phyloP scores from a whole-genome alignment of 2,113 vertebrate species.

The Rhegmatorhina hoffmannsi region DNA sequence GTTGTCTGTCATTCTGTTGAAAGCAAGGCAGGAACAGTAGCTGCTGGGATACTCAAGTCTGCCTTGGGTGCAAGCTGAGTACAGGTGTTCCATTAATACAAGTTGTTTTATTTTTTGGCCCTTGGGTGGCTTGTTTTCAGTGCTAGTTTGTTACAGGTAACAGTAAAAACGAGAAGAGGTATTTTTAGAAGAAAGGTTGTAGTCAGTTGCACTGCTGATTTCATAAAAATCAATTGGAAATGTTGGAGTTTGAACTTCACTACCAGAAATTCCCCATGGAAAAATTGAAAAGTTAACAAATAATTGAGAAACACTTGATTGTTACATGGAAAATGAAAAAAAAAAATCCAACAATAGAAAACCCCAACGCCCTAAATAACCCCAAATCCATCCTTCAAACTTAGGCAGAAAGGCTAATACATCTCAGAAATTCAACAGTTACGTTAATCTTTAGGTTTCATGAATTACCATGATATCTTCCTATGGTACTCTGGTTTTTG shows the following conservation, averaged over 20 bases:
- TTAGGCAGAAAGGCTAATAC: not conserved
- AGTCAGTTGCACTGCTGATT: not conserved
- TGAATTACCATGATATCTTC: not conserved
- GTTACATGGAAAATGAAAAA: not conserved
- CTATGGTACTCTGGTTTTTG: fast-evolving
- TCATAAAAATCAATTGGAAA: not conserved
- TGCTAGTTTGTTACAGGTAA: not conserved
- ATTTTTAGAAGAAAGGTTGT: not conserved
- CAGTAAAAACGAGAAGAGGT: not conserved
- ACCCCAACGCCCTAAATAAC: not conserved
- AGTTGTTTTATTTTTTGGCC: not conserved
- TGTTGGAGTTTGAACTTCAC: not conserved
- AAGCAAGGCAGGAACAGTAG: conserved; percentile 31
- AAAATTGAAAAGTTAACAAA: not conserved
- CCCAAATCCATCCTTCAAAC: not conserved
- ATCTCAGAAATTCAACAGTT: not conserved
- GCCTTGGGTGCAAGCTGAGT: not conserved
- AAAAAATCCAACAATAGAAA: not conserved
- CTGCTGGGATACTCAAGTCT: conserved; percentile 12
- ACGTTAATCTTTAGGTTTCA: not conserved
- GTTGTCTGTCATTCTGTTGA: conserved; percentile 65
- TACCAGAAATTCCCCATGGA: not conserved
- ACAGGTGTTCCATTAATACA: not conserved
- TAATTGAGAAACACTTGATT: not conserved
- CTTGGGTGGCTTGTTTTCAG: not conserved